These are phyloP conservation scores for Paracanthobrama guichenoti DNA, from an alignment of 2,113 vertebrate genomes.

Conservation along the genomic window DNA sequence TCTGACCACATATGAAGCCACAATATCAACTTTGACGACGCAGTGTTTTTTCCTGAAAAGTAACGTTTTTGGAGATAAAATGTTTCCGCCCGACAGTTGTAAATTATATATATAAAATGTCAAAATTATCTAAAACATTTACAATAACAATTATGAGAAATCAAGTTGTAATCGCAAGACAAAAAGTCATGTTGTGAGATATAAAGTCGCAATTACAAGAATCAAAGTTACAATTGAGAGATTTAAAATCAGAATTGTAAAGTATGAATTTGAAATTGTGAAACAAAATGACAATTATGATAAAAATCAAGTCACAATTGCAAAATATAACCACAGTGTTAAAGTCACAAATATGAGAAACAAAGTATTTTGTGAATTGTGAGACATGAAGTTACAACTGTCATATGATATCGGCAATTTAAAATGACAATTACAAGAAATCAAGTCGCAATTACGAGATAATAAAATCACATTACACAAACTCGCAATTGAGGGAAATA, in stretches of 20 bases:
- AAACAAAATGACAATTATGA: background rate
- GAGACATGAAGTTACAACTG: background rate
- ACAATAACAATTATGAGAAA: background rate
- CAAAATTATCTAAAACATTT: too few relatives aligned
- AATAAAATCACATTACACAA: background rate
- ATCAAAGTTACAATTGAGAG: background rate
- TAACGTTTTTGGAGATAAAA: too few relatives aligned
- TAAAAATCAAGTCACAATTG: background rate
- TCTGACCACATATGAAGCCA: too few relatives aligned
- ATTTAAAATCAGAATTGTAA: background rate
- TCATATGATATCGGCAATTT: background rate
- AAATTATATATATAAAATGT: too few relatives aligned
- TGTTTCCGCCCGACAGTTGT: too few relatives aligned
- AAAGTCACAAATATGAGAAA: background rate
- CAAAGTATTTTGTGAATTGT: background rate
- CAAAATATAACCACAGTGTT: background rate
- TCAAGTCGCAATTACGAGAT: background rate
- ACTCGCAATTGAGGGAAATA: background rate
- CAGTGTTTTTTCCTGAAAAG: too few relatives aligned
- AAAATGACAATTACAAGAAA: background rate
- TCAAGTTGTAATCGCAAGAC: background rate
- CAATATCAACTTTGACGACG: too few relatives aligned
- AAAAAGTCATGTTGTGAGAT: background rate
- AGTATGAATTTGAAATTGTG: background rate
- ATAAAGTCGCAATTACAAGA: background rate